These are phyloP conservation scores for Tor tambroides DNA, from an alignment of 2,113 vertebrate genomes.

Conservation along the genomic window DNA sequence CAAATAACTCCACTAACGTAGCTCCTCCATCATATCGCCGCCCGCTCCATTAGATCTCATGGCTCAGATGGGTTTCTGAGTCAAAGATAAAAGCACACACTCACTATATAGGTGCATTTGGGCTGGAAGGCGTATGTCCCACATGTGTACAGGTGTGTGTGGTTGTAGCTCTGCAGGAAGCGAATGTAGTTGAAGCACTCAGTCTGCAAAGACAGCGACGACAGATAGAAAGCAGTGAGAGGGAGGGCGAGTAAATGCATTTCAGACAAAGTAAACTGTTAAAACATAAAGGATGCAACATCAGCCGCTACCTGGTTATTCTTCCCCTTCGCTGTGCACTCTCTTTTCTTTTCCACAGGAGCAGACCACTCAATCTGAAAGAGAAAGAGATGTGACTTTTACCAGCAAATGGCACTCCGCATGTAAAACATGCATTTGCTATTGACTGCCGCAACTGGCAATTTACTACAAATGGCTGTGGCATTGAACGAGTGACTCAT, in stretches of 20 bases:
- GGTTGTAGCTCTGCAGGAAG: constrained; percentile 91
- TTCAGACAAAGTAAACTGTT: constrained; percentile 37
- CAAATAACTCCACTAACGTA: too few relatives aligned
- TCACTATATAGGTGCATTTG: constrained; percentile 92
- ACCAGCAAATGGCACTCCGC: constrained; percentile 28
- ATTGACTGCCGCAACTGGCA: constrained; percentile 44
- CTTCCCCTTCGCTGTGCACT: constrained; percentile 76
- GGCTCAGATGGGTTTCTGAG: not conserved
- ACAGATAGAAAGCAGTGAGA: not conserved
- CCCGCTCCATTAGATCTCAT: not conserved
- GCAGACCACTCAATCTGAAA: constrained; percentile 79
- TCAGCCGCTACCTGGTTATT: constrained; percentile 76
- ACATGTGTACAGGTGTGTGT: constrained; percentile 87
- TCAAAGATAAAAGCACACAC: constrained; percentile 54
- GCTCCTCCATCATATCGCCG: not conserved
- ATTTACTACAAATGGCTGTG: constrained; percentile 39
- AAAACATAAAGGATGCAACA: constrained; percentile 24
- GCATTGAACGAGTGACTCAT: constrained; percentile 40
- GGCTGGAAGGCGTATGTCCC: constrained; percentile 97
- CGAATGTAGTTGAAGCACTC: constrained; percentile 98
- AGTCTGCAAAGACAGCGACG: constrained; percentile 74
- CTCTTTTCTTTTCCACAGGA: constrained; percentile 77
- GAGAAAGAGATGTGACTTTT: constrained; percentile 36
- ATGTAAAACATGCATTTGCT: not conserved
- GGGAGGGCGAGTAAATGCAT: constrained; percentile 20